Evolutionary conservation across 2,888 invertebrate species (phyloP).

Genomic region (Amphimallon solstitiale): DNA sequence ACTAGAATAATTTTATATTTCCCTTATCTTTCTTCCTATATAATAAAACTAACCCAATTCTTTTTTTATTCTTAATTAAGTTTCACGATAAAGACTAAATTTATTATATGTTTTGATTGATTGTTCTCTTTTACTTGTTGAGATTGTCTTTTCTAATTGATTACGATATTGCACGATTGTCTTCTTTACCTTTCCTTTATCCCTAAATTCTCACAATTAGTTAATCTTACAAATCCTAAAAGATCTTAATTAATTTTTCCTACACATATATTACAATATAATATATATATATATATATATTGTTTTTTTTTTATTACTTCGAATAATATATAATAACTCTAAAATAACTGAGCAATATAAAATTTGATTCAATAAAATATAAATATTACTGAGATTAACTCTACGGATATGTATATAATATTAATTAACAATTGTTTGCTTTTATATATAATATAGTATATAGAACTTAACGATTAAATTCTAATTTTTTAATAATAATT

Average conservation of each 20-base stretch:
- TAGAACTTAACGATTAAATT: conserved; percentile 44
- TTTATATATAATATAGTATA: conserved; percentile 4
- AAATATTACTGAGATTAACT: conserved; percentile 45
- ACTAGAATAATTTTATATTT: background rate
- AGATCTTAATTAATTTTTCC: conserved; percentile 5
- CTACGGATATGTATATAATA: conserved; percentile 52
- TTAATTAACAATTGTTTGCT: conserved; percentile 20
- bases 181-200: conserved; percentile 38
- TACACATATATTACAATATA: conserved; percentile 33
- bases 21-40: background rate
- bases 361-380: conserved; percentile 53
- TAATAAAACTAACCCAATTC: conserved; percentile 13
- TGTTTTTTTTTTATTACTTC: conserved; percentile 36
- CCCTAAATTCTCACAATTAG: background rate
- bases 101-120: too few relatives aligned
- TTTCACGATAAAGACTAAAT: too few relatives aligned
- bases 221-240: background rate
- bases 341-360: conserved; percentile 53
- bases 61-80: background rate
- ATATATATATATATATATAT: conserved; percentile 49
- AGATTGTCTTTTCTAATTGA: conserved; percentile 45
- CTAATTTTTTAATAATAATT: conserved; percentile 40
- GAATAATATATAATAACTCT: conserved; percentile 3
- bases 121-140: too few relatives aligned
- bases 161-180: conserved; percentile 60